Evolutionary conservation across 2,113 vertebrate species (phyloP).

Genomic region (Nothocercus nigrocapillus): DNA sequence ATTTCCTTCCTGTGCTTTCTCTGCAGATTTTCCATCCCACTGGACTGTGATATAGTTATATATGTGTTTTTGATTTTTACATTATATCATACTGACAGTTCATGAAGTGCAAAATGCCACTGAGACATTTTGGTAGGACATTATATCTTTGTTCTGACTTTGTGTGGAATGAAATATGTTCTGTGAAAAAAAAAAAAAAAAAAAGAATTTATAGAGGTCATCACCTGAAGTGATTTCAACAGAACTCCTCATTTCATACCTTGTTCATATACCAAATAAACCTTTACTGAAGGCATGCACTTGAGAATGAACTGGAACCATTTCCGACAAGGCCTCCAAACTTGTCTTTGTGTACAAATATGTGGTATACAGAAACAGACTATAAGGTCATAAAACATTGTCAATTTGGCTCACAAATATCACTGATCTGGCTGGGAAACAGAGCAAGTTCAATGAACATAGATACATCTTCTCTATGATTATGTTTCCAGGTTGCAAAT

Average conservation of each 20-base stretch:
- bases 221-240: background rate
- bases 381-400: background rate
- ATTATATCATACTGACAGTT: constrained; percentile 45
- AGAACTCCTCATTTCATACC: constrained; percentile 27
- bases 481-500: background rate
- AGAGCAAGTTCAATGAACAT: background rate
- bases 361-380: background rate
- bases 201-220: constrained; percentile 29
- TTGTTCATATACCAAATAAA: constrained; percentile 14
- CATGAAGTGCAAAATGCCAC: constrained; percentile 44
- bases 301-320: background rate
- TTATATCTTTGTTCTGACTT: constrained; percentile 43
- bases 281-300: background rate
- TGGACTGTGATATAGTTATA: constrained; percentile 15
- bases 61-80: constrained; percentile 33
- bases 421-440: background rate
- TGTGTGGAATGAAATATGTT: constrained; percentile 20
- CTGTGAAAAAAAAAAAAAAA: background rate
- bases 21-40: constrained; percentile 39
- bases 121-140: constrained; percentile 27
- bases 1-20: background rate
- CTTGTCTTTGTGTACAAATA: background rate
- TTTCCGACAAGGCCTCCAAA: background rate
- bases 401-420: background rate
- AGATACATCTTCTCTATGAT: background rate